phyloP scores from a whole-genome alignment of 2,113 vertebrate genomes.

The Hoplias malabaricus region DNA sequence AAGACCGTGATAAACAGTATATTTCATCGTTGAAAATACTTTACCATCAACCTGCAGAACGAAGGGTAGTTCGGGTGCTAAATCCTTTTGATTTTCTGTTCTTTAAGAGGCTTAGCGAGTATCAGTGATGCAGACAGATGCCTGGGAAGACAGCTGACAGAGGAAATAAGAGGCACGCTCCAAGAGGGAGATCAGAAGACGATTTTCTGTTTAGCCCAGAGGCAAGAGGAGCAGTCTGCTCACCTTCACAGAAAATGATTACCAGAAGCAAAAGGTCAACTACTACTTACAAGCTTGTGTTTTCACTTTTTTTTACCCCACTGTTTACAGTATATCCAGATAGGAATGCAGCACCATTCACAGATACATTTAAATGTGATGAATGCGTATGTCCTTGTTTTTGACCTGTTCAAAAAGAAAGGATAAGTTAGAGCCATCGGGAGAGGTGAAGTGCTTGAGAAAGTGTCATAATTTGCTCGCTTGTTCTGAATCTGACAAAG shows the following conservation, averaged over 20 bases:
- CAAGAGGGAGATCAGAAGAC: constrained; percentile 21
- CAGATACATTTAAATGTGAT: background rate
- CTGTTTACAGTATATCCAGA: background rate
- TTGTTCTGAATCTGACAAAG: background rate
- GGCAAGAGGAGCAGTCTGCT: constrained; percentile 18
- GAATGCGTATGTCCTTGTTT: constrained; percentile 19
- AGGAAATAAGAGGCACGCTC: constrained; percentile 26
- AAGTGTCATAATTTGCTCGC: background rate
- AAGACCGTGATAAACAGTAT: constrained; percentile 4
- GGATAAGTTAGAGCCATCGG: constrained; percentile 4
- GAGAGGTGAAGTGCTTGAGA: constrained; percentile 2
- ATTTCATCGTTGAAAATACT: background rate
- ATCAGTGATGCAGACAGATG: constrained; percentile 16
- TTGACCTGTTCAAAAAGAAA: constrained; percentile 1
- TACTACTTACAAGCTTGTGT: background rate
- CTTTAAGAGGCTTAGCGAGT: constrained; percentile 1
- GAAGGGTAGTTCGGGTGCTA: background rate
- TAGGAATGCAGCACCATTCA: background rate
- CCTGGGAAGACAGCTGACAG: constrained; percentile 20
- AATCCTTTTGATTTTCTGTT: constrained; percentile 13
- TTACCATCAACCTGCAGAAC: constrained; percentile 3
- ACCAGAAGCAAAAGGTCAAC: constrained; percentile 2
- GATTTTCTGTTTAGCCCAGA: constrained; percentile 36
- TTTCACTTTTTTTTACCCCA: no score
- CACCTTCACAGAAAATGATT: constrained; percentile 30